These are phyloP conservation scores for Tragelaphus imberbis DNA, from an alignment of 2,113 vertebrate species.

Conservation along the genomic window DNA sequence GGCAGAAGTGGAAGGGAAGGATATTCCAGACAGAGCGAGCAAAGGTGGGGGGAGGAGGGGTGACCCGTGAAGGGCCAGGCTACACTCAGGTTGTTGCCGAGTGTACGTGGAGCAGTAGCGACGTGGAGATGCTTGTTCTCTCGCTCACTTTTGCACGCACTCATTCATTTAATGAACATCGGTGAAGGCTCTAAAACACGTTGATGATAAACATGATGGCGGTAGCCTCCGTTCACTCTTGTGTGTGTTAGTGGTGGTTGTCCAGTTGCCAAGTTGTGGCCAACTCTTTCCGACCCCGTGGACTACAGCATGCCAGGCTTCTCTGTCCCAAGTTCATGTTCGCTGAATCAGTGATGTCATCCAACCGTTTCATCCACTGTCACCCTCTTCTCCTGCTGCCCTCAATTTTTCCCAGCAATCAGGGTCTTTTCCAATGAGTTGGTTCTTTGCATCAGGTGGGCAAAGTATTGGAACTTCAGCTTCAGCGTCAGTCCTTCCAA, in stretches of 20 bases:
- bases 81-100: background rate
- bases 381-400: background rate
- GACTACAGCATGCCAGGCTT: background rate
- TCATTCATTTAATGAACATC: background rate
- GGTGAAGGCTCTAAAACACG: background rate
- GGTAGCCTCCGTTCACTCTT: too few relatives aligned
- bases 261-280: background rate
- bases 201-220: background rate
- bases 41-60: rapidly evolving
- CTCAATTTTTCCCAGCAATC: background rate
- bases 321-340: background rate
- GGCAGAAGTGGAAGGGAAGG: background rate
- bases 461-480: background rate
- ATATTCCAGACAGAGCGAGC: background rate
- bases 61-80: background rate
- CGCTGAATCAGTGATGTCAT: background rate
- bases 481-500: background rate
- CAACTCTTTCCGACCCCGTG: background rate
- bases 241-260: rapidly evolving
- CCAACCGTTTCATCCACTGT: background rate
- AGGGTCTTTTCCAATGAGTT: background rate
- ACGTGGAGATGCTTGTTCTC: background rate
- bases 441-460: background rate
- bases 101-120: background rate
- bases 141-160: background rate